Evolutionary conservation across 2,113 vertebrate species (phyloP), one percentile per base, ranked within the genome.

Genomic region (Caranx ignobilis): DNA sequence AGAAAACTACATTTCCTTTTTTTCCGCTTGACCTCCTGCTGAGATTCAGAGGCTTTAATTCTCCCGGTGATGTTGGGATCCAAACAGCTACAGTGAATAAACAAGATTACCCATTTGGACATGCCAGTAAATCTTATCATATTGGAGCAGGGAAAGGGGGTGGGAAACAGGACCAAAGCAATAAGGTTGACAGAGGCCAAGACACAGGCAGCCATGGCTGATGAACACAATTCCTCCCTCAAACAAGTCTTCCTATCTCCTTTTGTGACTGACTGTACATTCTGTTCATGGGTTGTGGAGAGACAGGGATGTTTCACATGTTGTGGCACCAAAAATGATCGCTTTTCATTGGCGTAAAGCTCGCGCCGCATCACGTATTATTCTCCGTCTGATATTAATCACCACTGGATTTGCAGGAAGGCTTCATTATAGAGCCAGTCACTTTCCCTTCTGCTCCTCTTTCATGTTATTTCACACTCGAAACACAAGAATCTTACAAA

Each of bases 61-160:
- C 91, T 92, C 83, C 74, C 41, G 80, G 86, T 92, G 89, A 91
- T 91, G 92, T 89, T 79, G 77, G 84, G 85, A 92, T 92, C 91
- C 90, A 92, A 91, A 91, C 83, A 90, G 88, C 92, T 92, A 92
- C 88, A 93, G 86, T 89, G 88, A 94, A 94, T 92, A 94, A 95
- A 95, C 91, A 93, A 93, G 94, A 92, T 93, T 94, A 94, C 79
- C 77, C 87, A 87, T 88, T 92, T 88, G 90, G 87, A 93, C 94
- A 94, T 89, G 88, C 89, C 80, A 87, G 90, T 91, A 93, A 94
- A 95, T 95, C 94, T 93, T 94, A 94, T 94, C 93, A 82, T 92
- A 91, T 87, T 92, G 85, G 79, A 91, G 86, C 88, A 93, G 90
- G 84, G 85, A 90, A 82, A 83, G 69, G 79, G 86, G 86, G 79